These are phyloP conservation scores for Drosophila subsilvestris DNA, from an alignment of 2,888 invertebrate species.

Conservation along the genomic window DNA sequence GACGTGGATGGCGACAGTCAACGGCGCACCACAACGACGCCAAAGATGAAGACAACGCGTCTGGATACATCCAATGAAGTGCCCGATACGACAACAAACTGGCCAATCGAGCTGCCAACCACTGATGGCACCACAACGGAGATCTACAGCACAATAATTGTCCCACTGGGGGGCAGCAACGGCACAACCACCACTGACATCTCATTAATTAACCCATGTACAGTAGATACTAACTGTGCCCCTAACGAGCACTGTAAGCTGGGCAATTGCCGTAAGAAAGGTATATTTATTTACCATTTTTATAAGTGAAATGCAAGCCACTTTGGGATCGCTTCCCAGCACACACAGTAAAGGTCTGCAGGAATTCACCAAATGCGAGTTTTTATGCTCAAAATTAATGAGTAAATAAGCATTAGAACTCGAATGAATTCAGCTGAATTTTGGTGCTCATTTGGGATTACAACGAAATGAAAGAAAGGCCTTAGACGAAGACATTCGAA, in stretches of 20 bases:
- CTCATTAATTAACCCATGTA: constrained; percentile 85
- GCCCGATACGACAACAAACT: constrained; percentile 60
- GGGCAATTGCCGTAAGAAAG: constrained; percentile 86
- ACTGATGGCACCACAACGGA: constrained; percentile 75
- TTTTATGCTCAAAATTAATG: no score
- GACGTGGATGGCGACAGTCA: constrained; percentile 62
- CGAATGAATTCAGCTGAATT: not conserved
- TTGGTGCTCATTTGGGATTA: no score
- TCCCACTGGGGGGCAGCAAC: constrained; percentile 54
- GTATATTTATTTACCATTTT: constrained; percentile 67
- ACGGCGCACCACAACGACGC: constrained; percentile 71
- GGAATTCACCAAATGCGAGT: not conserved
- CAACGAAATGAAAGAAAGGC: no score
- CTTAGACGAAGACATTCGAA: no score
- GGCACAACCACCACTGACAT: constrained; percentile 65
- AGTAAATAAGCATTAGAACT: not conserved
- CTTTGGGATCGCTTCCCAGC: constrained; percentile 24
- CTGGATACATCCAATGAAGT: constrained; percentile 82
- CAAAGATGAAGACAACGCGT: constrained; percentile 82
- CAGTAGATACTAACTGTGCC: constrained; percentile 86
- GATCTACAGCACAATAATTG: constrained; percentile 64
- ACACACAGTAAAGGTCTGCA: not conserved
- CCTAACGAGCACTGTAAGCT: constrained; percentile 86
- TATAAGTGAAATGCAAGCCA: constrained; percentile 26
- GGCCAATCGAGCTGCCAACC: constrained; percentile 67